Base-by-base conservation (phyloP, 2,113 vertebrate genomes). In the Myiagra hebetior region DNA sequence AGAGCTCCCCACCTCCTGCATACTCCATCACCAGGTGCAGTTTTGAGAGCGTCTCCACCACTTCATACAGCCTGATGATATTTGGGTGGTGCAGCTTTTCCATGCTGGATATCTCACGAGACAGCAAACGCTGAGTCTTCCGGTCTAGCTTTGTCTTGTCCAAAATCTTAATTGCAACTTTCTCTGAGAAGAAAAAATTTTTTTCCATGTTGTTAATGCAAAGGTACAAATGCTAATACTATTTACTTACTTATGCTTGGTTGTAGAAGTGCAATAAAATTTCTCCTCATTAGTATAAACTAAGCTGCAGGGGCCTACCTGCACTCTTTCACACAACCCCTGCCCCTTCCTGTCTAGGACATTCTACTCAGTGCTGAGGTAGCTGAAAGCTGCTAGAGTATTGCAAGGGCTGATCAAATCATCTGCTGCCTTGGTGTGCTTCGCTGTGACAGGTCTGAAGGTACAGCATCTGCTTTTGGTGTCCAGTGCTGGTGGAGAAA, bases 131-230 rank as follows among this genome's bases (percentile, higher is more conserved):
- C 74, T 99, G 99, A 13, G 99, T 99, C 96, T 99, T 99, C 96
- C 98, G 98, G 95, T 99, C 99, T 92, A 99, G 96, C 93, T 99
- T 99, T 77, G 99, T 99, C 98, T 99, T 99, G 96, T 99, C 99
- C 94, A 99, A 97, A 97, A 99, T 99, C 97, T 99, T 99, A 93
- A 99, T 99, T 60, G 99, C 99, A 92, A 99, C 99, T 97, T 99
- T 99, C 96, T 99, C 99, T 99, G 97, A 73, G 80, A 85, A 84
- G 42, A 91, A 50, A 86, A 86, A 91, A 15, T 28, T n/a, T 83
- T 68, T 62, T 47, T 60, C 15, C 11, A 2, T 70, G 41, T 85
- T 35, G 24, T 77, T 74, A 85, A 39, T 55, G 27, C 55, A 63
- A 39, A 62, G 20, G 20, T n/a, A 60, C 31, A 76, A 79, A 41